Evolutionary conservation across 1,140 invertebrate genomes (phyloP), one percentile per base, ranked within the genome.

Genomic region (Calliphora vicina): DNA sequence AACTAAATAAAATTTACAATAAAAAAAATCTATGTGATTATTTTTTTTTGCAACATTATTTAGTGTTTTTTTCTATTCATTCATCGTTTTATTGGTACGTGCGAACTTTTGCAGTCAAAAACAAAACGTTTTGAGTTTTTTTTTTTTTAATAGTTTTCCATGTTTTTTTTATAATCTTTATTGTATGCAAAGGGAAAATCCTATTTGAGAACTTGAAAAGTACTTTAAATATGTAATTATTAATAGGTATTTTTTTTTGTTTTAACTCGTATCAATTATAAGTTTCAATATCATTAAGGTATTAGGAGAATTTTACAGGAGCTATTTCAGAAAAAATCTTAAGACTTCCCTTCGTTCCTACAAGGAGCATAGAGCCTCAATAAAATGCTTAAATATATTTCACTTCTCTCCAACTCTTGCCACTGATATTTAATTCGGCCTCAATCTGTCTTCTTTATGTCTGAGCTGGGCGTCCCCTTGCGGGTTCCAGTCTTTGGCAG

Each of bases 41-140:
- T n/a, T n/a, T n/a, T n/a, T n/a, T n/a, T n/a, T n/a, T n/a, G n/a
- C n/a, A n/a, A n/a, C n/a, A n/a, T n/a, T n/a, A n/a, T n/a, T n/a
- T n/a, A n/a, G 23, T 23, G 10, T 81, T 81, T 81, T 81, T 61
- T 81, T 67, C 29, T 45, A 45, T 43, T 45, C 35, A 45, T 43
- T 67, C n/a, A 67, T 8, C n/a, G 12, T 67, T 67, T 67, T 67
- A 67, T 42, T 17, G 25, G 26, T 76, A 84, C 84, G 80, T 84
- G 84, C 84, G 82, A 84, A 82, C 82, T 84, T 84, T 82, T 82
- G 57, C 83, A 80, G 82, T 82, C 43, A 23, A 82, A 84, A 43
- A 78, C 74, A 78, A 43, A 45, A 10, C 35, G 35, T 43, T 78
- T 78, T 43, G 3, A 9, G 0, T 15, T 13, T 74, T 74, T 76